Percentiles rank a stretch among this genome's conserved stretches.
Evolutionary conservation across 2,888 invertebrate genomes (phyloP).

Genomic region (Erebia ligea): DNA sequence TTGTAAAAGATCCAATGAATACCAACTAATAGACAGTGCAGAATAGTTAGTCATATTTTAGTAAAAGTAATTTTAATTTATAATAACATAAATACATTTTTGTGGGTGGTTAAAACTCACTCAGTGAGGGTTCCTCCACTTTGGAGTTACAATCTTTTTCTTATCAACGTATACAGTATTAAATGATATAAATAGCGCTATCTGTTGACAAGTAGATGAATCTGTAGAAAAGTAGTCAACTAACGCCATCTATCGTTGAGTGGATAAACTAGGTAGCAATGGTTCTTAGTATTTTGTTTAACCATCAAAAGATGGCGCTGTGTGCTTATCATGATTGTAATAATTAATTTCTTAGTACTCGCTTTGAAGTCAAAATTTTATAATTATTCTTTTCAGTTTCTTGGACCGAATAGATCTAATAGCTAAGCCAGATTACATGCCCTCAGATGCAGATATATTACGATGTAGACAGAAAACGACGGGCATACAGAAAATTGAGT

Average conservation of each 20-base stretch:
- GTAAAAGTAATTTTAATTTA: conserved; percentile 9
- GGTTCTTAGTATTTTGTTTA: neutral
- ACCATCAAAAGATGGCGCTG: conserved; percentile 14
- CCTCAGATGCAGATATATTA: conserved; percentile 90
- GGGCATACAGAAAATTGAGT: conserved; percentile 89
- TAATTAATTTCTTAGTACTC: no score
- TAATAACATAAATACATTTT: neutral
- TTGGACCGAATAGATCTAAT: conserved; percentile 87
- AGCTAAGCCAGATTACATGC: conserved; percentile 85
- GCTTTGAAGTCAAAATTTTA: no score
- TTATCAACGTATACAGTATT: no score
- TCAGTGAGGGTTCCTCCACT: neutral
- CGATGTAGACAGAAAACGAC: conserved; percentile 89
- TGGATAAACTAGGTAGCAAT: neutral
- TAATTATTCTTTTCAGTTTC: conserved; percentile 82
- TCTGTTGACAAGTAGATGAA: neutral
- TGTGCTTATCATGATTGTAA: neutral
- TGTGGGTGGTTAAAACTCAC: neutral
- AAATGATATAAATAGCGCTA: neutral
- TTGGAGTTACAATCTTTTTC: neutral
- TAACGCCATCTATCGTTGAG: neutral
- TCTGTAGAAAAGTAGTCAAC: neutral
- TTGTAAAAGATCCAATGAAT: conserved; percentile 88
- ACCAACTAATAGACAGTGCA: conserved; percentile 91
- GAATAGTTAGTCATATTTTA: conserved; percentile 87